These are phyloP conservation scores for Tridacna gigas DNA, from an alignment of 2,888 invertebrate genomes.

Conservation along the genomic window DNA sequence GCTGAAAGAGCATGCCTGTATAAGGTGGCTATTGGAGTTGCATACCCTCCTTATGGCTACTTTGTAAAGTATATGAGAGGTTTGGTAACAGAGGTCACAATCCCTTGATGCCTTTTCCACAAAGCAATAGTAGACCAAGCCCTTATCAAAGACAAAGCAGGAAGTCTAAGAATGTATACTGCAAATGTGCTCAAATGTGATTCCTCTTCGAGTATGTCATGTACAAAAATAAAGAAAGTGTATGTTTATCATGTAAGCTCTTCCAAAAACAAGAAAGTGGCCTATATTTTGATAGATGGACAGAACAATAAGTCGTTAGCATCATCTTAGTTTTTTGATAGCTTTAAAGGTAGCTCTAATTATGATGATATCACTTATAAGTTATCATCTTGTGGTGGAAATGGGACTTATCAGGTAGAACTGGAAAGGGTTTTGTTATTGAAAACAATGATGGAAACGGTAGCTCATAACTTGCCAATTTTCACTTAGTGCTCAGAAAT, in stretches of 20 bases:
- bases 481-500: slow-evolving; percentile 42
- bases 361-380: slow-evolving; percentile 14
- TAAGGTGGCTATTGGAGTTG: too few species aligned
- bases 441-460: slow-evolving; percentile 31
- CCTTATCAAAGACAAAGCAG: neutral
- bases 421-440: slow-evolving; percentile 34
- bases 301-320: slow-evolving; percentile 41
- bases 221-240: slow-evolving; percentile 29
- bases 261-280: too few species aligned
- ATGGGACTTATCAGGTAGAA: slow-evolving; percentile 22
- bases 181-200: slow-evolving; percentile 32
- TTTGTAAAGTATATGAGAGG: too few species aligned
- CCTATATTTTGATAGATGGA: slow-evolving; percentile 40
- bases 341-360: slow-evolving; percentile 28
- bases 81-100: too few species aligned
- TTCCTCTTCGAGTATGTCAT: slow-evolving; percentile 29
- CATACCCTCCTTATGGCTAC: too few species aligned
- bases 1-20: too few species aligned
- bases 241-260: neutral
- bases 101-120: too few species aligned
- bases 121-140: neutral
- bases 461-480: slow-evolving; percentile 19
- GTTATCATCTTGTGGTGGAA: slow-evolving; percentile 34
- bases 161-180: neutral
- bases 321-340: slow-evolving; percentile 24